Base-by-base conservation (phyloP, 2,888 invertebrate genomes). In the Uloborus plumipes region DNA sequence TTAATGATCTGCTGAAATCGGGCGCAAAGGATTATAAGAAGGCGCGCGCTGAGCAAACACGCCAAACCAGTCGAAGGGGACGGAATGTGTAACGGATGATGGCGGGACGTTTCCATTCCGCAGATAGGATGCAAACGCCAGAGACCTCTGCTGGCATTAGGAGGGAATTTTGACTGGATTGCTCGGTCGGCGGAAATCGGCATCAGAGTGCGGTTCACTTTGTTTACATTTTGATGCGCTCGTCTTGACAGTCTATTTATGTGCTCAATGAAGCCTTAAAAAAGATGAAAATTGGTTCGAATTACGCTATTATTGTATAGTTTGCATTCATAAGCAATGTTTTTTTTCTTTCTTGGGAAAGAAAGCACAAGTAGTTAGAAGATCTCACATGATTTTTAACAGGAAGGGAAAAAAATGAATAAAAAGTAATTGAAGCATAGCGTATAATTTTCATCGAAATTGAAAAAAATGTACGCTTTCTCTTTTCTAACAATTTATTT, bases 1-100 rank as follows among this genome's bases (percentile, higher is more conserved):
- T 70, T 81, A 81, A 81, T 81, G 74, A 69, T 65, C 69, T 81
- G 62, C 67, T 53, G 55, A 81, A 74, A 64, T 74, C 74, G 80
- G 80, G 70, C 80, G 69, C 74, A 81, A 81, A 81, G 80, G 80
- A 81, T 81, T 81, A 81, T 74, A 75, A 70, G 61, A 66, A 59
- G 72, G 80, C 47, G 66, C 66, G 51, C 61, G 31, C 39, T 31
- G 51, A 65, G 62, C 58, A 74, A 81, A 81, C 80, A 75, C 64
- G 70, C 69, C 58, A 81, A 81, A 74, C 80, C 74, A 81, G 80
- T 81, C 80, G 66, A 64, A 53, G 47, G 62, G 74, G 64, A 70
- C 70, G 69, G 64, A 70, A 72, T 51, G 61, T 62, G 50, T 58
- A 81, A 81, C 80, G 70, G 74, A 64, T 69, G 65, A 64, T 58